Evolutionary conservation across 2,888 invertebrate species (phyloP).

Genomic region (Ectobius pallidus): DNA sequence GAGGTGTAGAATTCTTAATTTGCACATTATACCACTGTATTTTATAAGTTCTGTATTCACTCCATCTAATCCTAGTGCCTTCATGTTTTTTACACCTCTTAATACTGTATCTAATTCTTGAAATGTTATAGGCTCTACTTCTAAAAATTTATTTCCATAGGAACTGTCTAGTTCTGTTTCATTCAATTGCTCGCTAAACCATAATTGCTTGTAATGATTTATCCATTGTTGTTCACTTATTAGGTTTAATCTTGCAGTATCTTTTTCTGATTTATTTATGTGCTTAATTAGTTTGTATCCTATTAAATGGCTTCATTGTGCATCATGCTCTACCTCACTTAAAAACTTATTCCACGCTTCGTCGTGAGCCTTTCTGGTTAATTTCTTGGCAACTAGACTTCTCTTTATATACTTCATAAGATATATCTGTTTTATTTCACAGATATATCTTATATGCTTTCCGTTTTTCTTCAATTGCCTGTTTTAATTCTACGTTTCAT

Average conservation of each 20-base stretch:
- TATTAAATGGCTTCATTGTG: not conserved
- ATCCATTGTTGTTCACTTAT: not conserved
- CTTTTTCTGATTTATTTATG: constrained; percentile 3
- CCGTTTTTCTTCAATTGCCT: too few relatives aligned
- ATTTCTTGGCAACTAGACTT: not conserved
- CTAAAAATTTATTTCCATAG: too few relatives aligned
- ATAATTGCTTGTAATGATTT: not conserved
- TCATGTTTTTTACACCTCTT: too few relatives aligned
- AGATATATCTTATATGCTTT: too few relatives aligned
- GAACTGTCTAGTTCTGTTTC: not conserved
- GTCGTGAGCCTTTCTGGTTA: not conserved
- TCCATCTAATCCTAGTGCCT: too few relatives aligned
- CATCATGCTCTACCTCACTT: not conserved
- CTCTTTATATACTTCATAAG: not conserved
- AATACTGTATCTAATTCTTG: too few relatives aligned
- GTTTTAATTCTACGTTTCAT: too few relatives aligned
- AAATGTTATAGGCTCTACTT: too few relatives aligned
- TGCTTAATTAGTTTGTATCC: constrained; percentile 4
- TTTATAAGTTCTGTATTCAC: constrained; percentile 3
- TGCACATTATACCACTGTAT: constrained; percentile 1
- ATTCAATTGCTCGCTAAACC: not conserved
- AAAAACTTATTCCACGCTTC: not conserved
- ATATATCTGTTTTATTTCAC: not conserved
- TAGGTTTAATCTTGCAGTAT: not conserved
- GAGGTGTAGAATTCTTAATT: constrained; percentile 3